Base-by-base conservation (phyloP, 2,797 vertebrate genomes). In the Sebastes paucispinis region DNA sequence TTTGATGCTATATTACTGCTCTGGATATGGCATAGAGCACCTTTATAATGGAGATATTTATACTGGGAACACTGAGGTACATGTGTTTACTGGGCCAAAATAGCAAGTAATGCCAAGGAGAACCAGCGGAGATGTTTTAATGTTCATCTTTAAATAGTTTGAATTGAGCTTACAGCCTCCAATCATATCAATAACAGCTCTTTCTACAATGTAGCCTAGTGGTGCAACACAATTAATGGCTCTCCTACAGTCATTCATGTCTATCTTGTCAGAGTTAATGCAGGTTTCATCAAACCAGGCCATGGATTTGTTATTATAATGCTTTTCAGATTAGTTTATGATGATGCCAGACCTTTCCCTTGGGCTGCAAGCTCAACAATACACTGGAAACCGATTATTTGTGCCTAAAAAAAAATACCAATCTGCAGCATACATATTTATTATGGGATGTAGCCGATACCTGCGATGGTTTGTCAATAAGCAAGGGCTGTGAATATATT, bases 401-500 rank as follows among this genome's bases (percentile, higher is more conserved):
- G 81, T 79, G 52, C 76, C 75, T 55, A 82, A 79, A 86, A 89
- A 84, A 82, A 84, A 74, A 83, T 24, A 79, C 71, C 80, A 84
- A 82, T 94, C 86, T 81, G 34, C 77, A 79, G 87, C 81, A 91
- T 93, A 89, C 88, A 94, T 93, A 94, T 94, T 94, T 93, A 94
- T 95, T 88, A 92, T 77, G 77, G 87, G 80, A 77, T 65, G 31
- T 65, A 76, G 80, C 90, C 93, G 50, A 94, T 93, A 92, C 84
- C 81, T 86, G 89, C 73, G 87, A 92, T 90, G 88, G 88, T 87
- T 95, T 92, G 92, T 94, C 93, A 94, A 95, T 95, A 95, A 80
- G 89, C 74, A 75, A 84, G 81, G 77, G 79, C 85, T 92, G 90
- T 92, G 90, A 94, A 94, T 95, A 93, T 94, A 94, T 94, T 88